A percentile compares a stretch with the other conserved stretches of the same genome.
These are phyloP conservation scores for Chouioia cunea DNA, from an alignment of 2,888 invertebrate species.

Conservation along the genomic window DNA sequence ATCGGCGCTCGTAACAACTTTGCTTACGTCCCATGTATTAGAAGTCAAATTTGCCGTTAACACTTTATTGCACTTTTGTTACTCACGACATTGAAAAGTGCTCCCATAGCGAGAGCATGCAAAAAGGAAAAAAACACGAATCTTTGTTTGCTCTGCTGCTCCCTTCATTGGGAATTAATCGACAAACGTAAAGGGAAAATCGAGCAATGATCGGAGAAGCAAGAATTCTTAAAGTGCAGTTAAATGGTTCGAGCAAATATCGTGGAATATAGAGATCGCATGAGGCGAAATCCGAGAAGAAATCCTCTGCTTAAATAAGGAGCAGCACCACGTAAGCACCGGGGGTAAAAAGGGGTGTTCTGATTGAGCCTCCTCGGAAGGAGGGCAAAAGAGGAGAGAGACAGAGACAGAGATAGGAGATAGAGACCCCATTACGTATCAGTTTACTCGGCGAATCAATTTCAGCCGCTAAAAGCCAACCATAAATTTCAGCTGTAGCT, in stretches of 20 bases:
- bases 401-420: constrained; percentile 48
- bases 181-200: constrained; percentile 27
- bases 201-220: constrained; percentile 14
- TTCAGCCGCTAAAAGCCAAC: constrained; percentile 59
- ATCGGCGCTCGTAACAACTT: constrained; percentile 33
- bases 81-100: background rate
- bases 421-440: constrained; percentile 59
- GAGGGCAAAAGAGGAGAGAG: constrained; percentile 43
- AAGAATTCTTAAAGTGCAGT: constrained; percentile 21
- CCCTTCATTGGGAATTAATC: constrained; percentile 6
- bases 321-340: constrained; percentile 17
- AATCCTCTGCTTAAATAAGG: constrained; percentile 47
- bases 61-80: background rate
- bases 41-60: constrained; percentile 6
- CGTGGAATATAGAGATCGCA: background rate
- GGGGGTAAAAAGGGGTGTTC: constrained; percentile 38
- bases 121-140: background rate
- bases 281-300: constrained; percentile 20
- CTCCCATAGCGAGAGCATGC: too few species aligned
- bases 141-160: constrained; percentile 11
- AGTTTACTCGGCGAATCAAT: constrained; percentile 62
- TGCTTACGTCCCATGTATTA: constrained; percentile 10
- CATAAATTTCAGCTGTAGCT: constrained; percentile 56
- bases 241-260: constrained; percentile 40
- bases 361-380: constrained; percentile 40